Evolutionary conservation across 2,797 vertebrate genomes (phyloP).

Genomic region (Cichlasoma orientale): DNA sequence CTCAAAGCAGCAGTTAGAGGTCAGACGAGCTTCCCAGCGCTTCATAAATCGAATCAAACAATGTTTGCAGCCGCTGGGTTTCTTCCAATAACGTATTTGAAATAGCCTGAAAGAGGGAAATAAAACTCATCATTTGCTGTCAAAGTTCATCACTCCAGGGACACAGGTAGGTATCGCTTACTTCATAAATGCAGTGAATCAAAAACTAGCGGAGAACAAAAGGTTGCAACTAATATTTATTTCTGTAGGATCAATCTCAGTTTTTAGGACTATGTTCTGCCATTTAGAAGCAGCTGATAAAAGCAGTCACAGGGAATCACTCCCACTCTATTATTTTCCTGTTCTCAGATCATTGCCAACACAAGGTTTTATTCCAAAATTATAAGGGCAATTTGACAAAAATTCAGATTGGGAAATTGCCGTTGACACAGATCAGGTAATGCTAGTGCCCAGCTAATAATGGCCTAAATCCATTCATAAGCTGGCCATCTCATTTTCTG

Average conservation of each 20-base stretch:
- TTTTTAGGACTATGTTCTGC: not conserved
- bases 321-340: not conserved
- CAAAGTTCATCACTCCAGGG: constrained; percentile 25
- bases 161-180: constrained; percentile 2
- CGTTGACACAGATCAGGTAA: not conserved
- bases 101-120: constrained; percentile 12
- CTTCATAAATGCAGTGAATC: not conserved
- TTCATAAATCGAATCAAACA: constrained; percentile 37
- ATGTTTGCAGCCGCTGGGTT: constrained; percentile 26
- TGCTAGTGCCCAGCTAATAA: not conserved
- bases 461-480: not conserved
- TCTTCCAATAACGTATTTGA: constrained; percentile 17
- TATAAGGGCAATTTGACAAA: not conserved
- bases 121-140: constrained; percentile 20
- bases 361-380: constrained; percentile 10
- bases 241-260: not conserved
- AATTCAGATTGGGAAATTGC: constrained; percentile 2
- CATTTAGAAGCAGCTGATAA: constrained; percentile 8
- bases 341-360: not conserved
- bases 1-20: constrained; percentile 39
- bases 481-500: not conserved
- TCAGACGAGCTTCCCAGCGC: constrained; percentile 11
- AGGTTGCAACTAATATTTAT: constrained; percentile 8
- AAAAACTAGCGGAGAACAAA: constrained; percentile 6
- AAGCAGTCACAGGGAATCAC: not conserved